A percentile compares a stretch with the other conserved stretches of the same genome.
These are phyloP conservation scores for Lacerta agilis DNA, from an alignment of 2,797 vertebrate genomes.

Conservation along the genomic window DNA sequence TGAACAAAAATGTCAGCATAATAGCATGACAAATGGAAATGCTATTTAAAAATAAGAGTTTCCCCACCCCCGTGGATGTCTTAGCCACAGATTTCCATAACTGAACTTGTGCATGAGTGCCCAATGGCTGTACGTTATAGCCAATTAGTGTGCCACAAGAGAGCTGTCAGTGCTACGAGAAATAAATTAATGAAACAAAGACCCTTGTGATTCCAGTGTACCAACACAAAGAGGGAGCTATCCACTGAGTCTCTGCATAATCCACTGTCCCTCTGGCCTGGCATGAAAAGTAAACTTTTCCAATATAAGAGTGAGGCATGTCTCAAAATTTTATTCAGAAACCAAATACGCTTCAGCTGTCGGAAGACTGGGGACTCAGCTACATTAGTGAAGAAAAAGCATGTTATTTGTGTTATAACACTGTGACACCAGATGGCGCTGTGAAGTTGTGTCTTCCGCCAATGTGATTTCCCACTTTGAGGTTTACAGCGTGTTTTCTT, in stretches of 20 bases:
- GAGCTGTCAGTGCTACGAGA: not conserved
- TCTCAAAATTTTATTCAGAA: not conserved
- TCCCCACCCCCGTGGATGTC: not conserved
- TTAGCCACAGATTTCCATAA: not conserved
- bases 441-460: too few species aligned
- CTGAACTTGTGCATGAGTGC: not conserved
- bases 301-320: not conserved
- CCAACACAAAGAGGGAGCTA: not conserved
- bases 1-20: constrained; percentile 5
- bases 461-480: too few species aligned
- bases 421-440: too few species aligned
- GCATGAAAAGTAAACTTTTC: not conserved
- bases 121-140: not conserved
- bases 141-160: not conserved
- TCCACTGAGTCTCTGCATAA: not conserved
- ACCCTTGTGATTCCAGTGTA: not conserved
- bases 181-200: not conserved
- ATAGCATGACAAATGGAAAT: constrained; percentile 42
- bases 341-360: not conserved
- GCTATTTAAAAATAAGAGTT: constrained; percentile 37
- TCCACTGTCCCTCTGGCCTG: not conserved
- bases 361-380: not conserved
- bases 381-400: too few species aligned
- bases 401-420: too few species aligned
- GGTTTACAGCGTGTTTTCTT: too few species aligned